These are phyloP conservation scores for Oegoconia quadripuncta DNA, from an alignment of 2,888 invertebrate genomes.

Conservation along the genomic window DNA sequence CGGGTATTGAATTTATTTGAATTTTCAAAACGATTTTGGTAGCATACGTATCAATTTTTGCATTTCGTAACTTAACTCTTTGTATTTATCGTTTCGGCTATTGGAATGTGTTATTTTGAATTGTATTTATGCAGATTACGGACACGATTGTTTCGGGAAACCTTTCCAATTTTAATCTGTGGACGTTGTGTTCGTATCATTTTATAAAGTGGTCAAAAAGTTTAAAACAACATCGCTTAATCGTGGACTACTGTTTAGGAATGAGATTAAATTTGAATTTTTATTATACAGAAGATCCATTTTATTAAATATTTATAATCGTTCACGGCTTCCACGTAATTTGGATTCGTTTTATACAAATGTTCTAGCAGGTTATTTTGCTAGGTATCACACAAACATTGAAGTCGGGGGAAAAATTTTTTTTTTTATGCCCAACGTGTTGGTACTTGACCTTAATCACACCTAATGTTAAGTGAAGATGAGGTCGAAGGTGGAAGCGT, in stretches of 20 bases:
- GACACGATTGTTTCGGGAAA: slow-evolving; percentile 34
- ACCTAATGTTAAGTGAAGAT: too few relatives aligned
- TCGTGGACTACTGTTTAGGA: slow-evolving; percentile 44
- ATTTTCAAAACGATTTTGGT: slow-evolving; percentile 48
- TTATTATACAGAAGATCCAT: slow-evolving; percentile 3
- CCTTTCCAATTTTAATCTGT: slow-evolving; percentile 31
- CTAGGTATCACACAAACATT: too few relatives aligned
- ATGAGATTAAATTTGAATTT: slow-evolving; percentile 27
- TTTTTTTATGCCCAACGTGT: too few relatives aligned
- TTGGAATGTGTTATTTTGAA: slow-evolving; percentile 30
- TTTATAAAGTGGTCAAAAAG: slow-evolving; percentile 20
- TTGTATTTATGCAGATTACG: slow-evolving; percentile 35
- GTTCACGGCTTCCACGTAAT: background rate
- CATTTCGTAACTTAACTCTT: slow-evolving; percentile 33
- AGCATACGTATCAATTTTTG: slow-evolving; percentile 54
- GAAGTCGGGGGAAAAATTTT: too few relatives aligned
- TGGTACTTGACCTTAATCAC: too few relatives aligned
- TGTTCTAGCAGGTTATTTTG: background rate
- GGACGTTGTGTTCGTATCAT: slow-evolving; percentile 33
- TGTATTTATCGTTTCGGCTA: slow-evolving; percentile 16
- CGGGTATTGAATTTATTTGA: slow-evolving; percentile 34
- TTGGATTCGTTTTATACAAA: too few relatives aligned
- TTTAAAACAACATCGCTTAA: slow-evolving; percentile 34
- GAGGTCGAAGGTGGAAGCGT: too few relatives aligned
- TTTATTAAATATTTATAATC: background rate